A percentile compares a stretch with the other conserved stretches of the same genome.
Conservation (phyloP, 1,140 invertebrate species). For the Myzus persicae region DNA sequence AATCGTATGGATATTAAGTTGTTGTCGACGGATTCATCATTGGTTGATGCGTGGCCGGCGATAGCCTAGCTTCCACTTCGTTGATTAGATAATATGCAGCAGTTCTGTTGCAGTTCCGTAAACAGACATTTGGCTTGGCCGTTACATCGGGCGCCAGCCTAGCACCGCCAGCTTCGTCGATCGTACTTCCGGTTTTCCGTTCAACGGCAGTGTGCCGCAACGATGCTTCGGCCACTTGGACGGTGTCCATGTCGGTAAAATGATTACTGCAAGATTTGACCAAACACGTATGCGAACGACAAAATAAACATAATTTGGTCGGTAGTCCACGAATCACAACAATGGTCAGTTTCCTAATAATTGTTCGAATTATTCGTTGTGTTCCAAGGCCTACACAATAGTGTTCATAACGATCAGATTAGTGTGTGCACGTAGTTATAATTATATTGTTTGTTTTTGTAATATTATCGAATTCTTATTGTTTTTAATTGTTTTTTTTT, state of each 20-base stretch:
- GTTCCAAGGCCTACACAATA: no score
- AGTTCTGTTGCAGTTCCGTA: background rate
- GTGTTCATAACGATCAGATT: no score
- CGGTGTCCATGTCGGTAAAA: background rate
- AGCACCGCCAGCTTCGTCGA: no score
- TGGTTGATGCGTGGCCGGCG: background rate
- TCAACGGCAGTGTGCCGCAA: background rate
- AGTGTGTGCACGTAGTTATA: no score
- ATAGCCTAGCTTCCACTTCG: background rate
- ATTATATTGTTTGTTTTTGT: no score
- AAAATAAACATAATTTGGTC: background rate
- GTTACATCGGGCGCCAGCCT: background rate
- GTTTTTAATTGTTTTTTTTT: background rate
- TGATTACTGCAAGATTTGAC: background rate
- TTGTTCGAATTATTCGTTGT: background rate
- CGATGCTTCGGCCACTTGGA: background rate
- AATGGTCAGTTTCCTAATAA: background rate
- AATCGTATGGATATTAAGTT: background rate
- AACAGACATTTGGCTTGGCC: background rate
- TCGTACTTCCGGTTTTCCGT: no score
- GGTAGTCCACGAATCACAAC: background rate
- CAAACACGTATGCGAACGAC: background rate
- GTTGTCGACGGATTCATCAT: background rate
- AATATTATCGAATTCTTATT: background rate
- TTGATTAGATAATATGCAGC: background rate